A percentile compares a stretch with the other conserved stretches of the same genome.
Evolutionary conservation across 2,888 invertebrate genomes (phyloP).

Genomic region (Sinodicranocentrus sp.): DNA sequence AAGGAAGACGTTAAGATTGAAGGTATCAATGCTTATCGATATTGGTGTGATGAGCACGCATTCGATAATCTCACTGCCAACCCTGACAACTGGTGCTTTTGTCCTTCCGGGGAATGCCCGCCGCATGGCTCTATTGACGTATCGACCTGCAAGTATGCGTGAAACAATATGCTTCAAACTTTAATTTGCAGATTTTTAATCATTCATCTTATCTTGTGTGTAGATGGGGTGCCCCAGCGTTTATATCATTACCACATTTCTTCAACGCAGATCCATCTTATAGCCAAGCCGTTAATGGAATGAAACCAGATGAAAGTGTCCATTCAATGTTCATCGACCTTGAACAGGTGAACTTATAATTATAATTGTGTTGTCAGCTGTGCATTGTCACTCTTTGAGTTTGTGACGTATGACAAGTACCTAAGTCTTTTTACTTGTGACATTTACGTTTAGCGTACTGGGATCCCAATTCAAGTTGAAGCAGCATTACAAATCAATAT

Average conservation of each 20-base stretch:
- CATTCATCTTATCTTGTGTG: not conserved
- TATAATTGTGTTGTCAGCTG: not conserved
- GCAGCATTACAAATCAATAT: constrained; percentile 91
- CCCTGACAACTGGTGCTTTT: constrained; percentile 84
- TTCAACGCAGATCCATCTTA: constrained; percentile 85
- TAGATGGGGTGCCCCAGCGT: constrained; percentile 87
- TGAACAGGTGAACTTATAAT: constrained; percentile 87
- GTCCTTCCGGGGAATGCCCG: constrained; percentile 78
- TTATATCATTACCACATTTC: constrained; percentile 90
- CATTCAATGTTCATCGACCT: constrained; percentile 87
- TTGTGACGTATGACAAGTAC: not conserved
- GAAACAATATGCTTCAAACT: no score
- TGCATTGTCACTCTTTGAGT: not conserved
- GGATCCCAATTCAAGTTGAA: constrained; percentile 86
- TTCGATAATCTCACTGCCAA: constrained; percentile 86
- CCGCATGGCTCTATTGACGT: constrained; percentile 85
- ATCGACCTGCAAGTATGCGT: constrained; percentile 82
- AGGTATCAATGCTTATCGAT: constrained; percentile 83
- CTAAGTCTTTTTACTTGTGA: not conserved
- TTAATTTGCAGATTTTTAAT: no score
- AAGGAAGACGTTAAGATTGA: constrained; percentile 81
- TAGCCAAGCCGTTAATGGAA: constrained; percentile 82
- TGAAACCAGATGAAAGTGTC: constrained; percentile 83
- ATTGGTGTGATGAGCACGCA: constrained; percentile 82
- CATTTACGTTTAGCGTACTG: constrained; percentile 80